These are phyloP conservation scores for Steinernema hermaphroditum DNA, from an alignment of 2,888 invertebrate species.

Conservation along the genomic window DNA sequence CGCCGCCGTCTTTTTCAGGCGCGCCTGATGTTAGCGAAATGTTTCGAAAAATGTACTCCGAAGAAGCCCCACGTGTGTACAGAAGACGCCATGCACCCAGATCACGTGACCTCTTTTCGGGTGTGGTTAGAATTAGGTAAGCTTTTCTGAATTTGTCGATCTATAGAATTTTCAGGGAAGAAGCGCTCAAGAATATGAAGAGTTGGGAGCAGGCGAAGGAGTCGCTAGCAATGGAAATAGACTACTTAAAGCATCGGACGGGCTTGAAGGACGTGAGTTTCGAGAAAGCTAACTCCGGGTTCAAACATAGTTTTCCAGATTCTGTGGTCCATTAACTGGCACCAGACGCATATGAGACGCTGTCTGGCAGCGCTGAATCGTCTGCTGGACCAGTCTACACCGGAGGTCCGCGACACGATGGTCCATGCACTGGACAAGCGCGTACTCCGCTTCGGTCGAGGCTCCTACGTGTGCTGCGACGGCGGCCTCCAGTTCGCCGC, in stretches of 20 bases:
- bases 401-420: constrained; percentile 40
- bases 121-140: constrained; percentile 31
- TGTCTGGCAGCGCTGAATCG: constrained; percentile 56
- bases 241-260: constrained; percentile 56
- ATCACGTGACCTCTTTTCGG: constrained; percentile 33
- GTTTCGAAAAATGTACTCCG: neutral
- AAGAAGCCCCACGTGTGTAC: neutral
- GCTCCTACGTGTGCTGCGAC: constrained; percentile 58
- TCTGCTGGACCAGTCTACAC: constrained; percentile 49
- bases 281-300: constrained; percentile 6
- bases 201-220: constrained; percentile 44
- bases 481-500: constrained; percentile 64
- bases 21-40: neutral
- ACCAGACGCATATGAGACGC: constrained; percentile 61
- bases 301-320: constrained; percentile 43
- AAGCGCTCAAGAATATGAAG: constrained; percentile 51
- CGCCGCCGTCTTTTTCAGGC: neutral
- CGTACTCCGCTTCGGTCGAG: constrained; percentile 59
- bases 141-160: no score
- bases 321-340: constrained; percentile 63
- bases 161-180: constrained; percentile 40
- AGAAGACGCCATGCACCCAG: constrained; percentile 18
- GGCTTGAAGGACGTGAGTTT: constrained; percentile 50
- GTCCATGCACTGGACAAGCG: constrained; percentile 43
- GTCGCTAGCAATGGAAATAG: constrained; percentile 58